Base-by-base conservation (phyloP, 2,888 invertebrate species). In the Nowickia ferox region DNA sequence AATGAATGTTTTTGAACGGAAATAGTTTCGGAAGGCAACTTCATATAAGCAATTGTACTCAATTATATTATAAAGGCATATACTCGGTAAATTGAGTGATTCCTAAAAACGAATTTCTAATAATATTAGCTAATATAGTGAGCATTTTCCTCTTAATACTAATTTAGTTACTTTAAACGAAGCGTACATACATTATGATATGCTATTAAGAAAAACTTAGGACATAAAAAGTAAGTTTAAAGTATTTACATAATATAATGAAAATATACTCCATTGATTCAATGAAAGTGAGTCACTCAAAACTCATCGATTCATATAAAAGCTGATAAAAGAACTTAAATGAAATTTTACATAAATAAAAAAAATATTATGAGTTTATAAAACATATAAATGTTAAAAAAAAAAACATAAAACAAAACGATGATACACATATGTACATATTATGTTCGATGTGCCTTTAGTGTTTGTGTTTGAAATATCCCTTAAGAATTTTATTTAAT, bases 401-500 rank as follows among this genome's bases (percentile, higher is more conserved):
- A n/a, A n/a, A n/a, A n/a, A 22, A 69, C 48, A 51, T 59, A 68
- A 51, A 68, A 57, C 44, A 22, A 65, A 38, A 40, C 3, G 19
- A 63, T 46, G 22, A 75, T 63, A 51, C 9, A 63, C 30, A 46
- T 46, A 63, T 63, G 3, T 40, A 68, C 17, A 68, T 48, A 55
- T n/a, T 10, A 17, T 4, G 42, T 61, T n/a, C 4, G 48, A 66
- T 66, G 74, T 66, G 66, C 72, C 59, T 66, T 72, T 9, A 30
- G 46, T 80, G 65, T 66, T 66, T 80, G 65, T 72, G 46, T 55
- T 46, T 42, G 38, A 9, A 63, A 68, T 44, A 46, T 30, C 59
- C 61, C 48, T 48, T 17, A 19, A 55, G 11, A 55, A 72, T 40
- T n/a, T n/a, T 13, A 53, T 51, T 84, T 76, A 80, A 68, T 83